These are phyloP conservation scores for Calidris pugnax DNA, from an alignment of 2,113 vertebrate species.

Conservation along the genomic window DNA sequence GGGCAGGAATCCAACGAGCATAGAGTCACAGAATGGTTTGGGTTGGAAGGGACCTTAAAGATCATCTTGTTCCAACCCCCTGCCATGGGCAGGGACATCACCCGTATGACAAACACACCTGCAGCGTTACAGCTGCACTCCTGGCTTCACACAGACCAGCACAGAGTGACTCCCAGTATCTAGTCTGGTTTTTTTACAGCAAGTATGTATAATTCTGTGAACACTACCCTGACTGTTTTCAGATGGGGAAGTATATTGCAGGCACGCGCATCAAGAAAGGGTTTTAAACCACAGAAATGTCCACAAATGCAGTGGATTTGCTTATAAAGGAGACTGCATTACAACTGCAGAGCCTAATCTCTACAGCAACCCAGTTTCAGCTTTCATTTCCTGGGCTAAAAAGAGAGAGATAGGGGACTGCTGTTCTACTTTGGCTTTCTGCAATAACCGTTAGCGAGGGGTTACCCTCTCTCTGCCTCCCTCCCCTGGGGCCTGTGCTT, in stretches of 20 bases:
- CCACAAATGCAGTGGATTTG: background rate
- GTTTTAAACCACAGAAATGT: background rate
- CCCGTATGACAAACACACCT: background rate
- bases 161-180: background rate
- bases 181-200: background rate
- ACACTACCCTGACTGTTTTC: background rate
- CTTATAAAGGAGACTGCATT: background rate
- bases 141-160: background rate
- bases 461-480: background rate
- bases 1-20: background rate
- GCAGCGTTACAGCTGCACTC: background rate
- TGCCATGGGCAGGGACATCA: too few relatives aligned
- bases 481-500: background rate
- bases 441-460: background rate
- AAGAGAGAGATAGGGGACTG: background rate
- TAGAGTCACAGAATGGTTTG: too few relatives aligned
- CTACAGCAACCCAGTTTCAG: background rate
- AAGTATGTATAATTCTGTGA: background rate
- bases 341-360: background rate
- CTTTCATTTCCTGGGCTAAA: background rate
- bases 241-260: background rate
- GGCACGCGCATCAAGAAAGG: background rate
- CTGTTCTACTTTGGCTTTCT: background rate
- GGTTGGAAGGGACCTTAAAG: too few relatives aligned
- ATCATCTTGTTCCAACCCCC: too few relatives aligned